Base-by-base conservation (phyloP, 2,888 invertebrate species). In the Acholoe squamosa region DNA sequence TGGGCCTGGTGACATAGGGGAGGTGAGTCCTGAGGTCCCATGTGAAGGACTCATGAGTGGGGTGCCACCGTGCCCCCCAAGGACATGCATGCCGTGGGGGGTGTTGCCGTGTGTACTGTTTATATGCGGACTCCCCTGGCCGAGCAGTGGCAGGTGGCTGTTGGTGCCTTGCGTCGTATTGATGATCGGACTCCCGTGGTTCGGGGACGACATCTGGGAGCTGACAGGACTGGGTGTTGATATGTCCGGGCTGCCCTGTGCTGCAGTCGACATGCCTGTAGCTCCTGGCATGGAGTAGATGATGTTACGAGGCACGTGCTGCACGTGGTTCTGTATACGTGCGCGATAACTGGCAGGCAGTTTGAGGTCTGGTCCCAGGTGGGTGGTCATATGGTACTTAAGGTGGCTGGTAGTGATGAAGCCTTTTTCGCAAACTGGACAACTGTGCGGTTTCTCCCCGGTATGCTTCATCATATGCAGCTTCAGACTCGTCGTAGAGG, bases 371-470 rank as follows among this genome's bases (percentile, higher is more conserved):
- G 86, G 86, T 14, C 86, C 86, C 54, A 86, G 28, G 54, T 86
- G 86, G 12, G 86, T 86, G 54, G 86, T 86, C 86, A 86, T 86
- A 28, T 86, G 86, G 54, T 86, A 86, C 86, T 86, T 86, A 28
- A 86, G 86, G 56, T 86, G 86, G 54, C 86, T 86, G 54, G 86
- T 86, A n/a, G 86, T 86, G 52, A 86, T 86, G 86, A 86, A 88
- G 43, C 90, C 90, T 34, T 90, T 84, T 31, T 86, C 67, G 61
- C 90, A 88, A 31, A 89, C 89, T 0, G 34, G 76, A 33, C 91
- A 91, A 22, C 54, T 89, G 28, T 91, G 89, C n/a, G 91, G 91
- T 33, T 77, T 89, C 31, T 91, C 84, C 22, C 91, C 86, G 16
- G 86, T 86, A 33, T 86, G 86, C 54, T 86, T 86, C 86, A 86